Base-by-base conservation (phyloP, 2,113 vertebrate genomes). In the Pangasianodon gigas region DNA sequence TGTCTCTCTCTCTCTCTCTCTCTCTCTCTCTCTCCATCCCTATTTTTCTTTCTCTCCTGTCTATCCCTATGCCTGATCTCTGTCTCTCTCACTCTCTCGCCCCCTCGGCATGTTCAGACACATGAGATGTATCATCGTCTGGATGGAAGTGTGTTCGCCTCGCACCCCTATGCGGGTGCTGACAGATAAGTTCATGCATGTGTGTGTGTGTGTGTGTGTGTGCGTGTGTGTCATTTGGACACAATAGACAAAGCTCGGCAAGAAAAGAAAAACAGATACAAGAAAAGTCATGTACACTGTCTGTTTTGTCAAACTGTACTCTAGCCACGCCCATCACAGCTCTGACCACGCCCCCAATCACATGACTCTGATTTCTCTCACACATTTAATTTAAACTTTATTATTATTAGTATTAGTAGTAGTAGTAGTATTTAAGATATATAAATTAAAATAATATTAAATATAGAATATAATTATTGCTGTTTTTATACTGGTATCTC, bases 191-290 rank as follows among this genome's bases (percentile, higher is more conserved):
- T 79, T 87, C 41, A 32, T 75, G 24, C 41, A 37, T 84, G 46
- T 84, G 88, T 67, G 60, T 87, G 62, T 82, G 58, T 82, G 37
- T 81, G 54, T 83, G 67, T 75, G 37, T 54, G 52, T 90, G 56
- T 56, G 26, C 51, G 79, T 81, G 13, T n/a, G 29, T 32, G n/a
- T 10, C 13, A 8, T 37, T 41, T 41, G 29, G 14, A 54, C 6
- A 32, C 14, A 80, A 8, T 21, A 82, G 80, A 82, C 51, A 82
- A 82, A 82, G n/a, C 11, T 18, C 4, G 32, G 6, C 9, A 56
- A 19, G n/a, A 10, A 41, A 24, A 83, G 46, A 52, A 18, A 80
- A 80, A 52, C 26, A 52, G 29, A 80, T 51, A 58, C 81, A 58
- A 19, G 48, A 54, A 54, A 32, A 32, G 9, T 37, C 52, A 37